Evolutionary conservation across 2,888 invertebrate species (phyloP), one percentile per base, ranked within the genome.

Genomic region (Monochamus alternatus): DNA sequence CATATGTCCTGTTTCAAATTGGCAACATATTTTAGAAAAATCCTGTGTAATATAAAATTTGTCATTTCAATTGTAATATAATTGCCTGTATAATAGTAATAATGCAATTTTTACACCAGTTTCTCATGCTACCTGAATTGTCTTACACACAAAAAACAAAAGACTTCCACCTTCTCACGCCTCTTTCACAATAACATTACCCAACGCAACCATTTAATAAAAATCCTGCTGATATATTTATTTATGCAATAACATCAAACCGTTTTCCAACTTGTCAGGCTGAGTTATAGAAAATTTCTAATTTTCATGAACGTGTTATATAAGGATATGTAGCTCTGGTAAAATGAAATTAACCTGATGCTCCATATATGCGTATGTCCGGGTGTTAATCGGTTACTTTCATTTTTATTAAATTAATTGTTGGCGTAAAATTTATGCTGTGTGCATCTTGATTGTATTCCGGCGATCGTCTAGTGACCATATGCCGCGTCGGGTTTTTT

Each of bases 341-440:
- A 32, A 59, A 68, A 68, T 30, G 44, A 68, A 68, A 68, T 58
- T 55, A 66, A 68, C 30, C 51, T 43, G 59, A 38, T 59, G 58
- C n/a, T 52, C 43, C 59, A 43, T 69, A 71, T 78, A 7, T 55
- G 7, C 14, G 8, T 30, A 66, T 65, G 74, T 78, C 74, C 78
- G 72, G 74, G 69, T 78, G 63, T 75, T 63, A 1, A 47, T 22
- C 31, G 30, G 63, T 31, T 73, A 79, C 79, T 79, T 79, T 79
- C 77, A 75, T 79, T 79, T 79, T 77, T 75, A 74, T 76, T 76
- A 73, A 32, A 69, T 72, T 72, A 47, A 73, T 75, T 69, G 70
- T 52, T 30, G 47, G 38, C 47, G 69, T 69, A 73, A 65, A 63
- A 10, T 4, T 58, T 30, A 8, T 58, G 30, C 30, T 9, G 1